Percentiles rank a stretch among this genome's conserved stretches.
Conservation (phyloP, 2,888 invertebrate species). For the Rhagium mordax region DNA sequence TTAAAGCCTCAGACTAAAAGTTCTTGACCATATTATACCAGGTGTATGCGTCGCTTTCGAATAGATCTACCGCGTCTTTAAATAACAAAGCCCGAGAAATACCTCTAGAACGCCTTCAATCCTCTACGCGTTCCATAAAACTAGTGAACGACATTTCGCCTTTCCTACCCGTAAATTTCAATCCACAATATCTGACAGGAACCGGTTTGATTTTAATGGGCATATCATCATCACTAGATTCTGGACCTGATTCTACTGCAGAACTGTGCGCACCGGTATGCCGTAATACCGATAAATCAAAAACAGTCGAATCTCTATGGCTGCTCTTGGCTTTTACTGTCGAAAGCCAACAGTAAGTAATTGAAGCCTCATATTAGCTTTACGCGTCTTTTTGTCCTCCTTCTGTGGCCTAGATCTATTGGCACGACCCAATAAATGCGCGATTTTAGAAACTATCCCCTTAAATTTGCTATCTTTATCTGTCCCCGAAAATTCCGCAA, state of each 20-base stretch:
- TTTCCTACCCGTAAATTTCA: slow-evolving; percentile 18
- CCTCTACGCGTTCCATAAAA: slow-evolving; percentile 22
- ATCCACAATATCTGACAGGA: slow-evolving; percentile 21
- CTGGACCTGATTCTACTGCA: neutral
- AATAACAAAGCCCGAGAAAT: slow-evolving; percentile 13
- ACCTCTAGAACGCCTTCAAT: slow-evolving; percentile 6
- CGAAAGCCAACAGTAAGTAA: neutral
- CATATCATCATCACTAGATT: neutral
- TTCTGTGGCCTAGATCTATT: neutral
- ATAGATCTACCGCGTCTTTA: slow-evolving; percentile 20
- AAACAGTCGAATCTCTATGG: neutral
- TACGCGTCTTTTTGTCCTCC: neutral
- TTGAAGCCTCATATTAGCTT: neutral
- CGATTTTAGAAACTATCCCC: neutral
- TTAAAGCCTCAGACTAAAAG: too few species aligned
- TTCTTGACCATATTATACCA: slow-evolving; percentile 20
- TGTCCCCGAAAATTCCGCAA: neutral
- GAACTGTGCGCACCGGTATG: slow-evolving; percentile 20
- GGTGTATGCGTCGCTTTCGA: too few species aligned
- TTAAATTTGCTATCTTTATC: neutral
- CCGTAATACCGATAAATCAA: slow-evolving; percentile 19
- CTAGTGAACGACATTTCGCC: slow-evolving; percentile 1
- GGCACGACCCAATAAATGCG: neutral
- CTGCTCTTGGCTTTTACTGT: neutral
- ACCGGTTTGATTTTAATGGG: slow-evolving; percentile 10